Evolutionary conservation across 2,888 invertebrate species (phyloP).

Genomic region (Sinopyrophorus schimmeli): DNA sequence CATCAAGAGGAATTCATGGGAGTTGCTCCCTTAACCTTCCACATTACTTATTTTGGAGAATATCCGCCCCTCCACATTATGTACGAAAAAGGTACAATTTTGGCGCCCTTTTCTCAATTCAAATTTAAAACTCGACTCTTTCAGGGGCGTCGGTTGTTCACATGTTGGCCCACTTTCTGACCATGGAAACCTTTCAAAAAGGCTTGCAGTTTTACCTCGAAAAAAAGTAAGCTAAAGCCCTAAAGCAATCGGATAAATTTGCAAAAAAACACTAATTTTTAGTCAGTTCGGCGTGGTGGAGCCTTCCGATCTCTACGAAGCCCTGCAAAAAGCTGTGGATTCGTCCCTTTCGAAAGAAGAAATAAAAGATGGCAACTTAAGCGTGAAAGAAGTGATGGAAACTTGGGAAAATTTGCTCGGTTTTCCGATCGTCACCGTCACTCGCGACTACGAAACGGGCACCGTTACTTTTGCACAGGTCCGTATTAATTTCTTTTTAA

Average conservation of each 20-base stretch:
- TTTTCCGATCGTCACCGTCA: constrained; percentile 26
- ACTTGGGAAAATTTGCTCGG: constrained; percentile 24
- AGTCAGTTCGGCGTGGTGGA: constrained; percentile 36
- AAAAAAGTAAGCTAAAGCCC: constrained; percentile 3
- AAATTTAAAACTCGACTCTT: too few species aligned
- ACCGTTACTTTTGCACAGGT: constrained; percentile 8
- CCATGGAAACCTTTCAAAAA: constrained; percentile 7
- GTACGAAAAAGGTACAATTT: constrained; percentile 18
- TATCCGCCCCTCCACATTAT: constrained; percentile 49
- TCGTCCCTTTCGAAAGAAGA: not conserved
- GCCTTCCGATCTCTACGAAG: constrained; percentile 46
- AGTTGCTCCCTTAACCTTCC: constrained; percentile 46
- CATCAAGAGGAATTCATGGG: constrained; percentile 50
- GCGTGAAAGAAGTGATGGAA: constrained; percentile 1
- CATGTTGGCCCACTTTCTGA: constrained; percentile 21
- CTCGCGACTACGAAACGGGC: constrained; percentile 6
- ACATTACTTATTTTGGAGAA: constrained; percentile 61
- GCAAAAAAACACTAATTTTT: constrained; percentile 31
- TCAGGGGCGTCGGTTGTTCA: constrained; percentile 14
- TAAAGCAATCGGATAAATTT: constrained; percentile 7
- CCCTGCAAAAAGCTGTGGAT: constrained; percentile 36
- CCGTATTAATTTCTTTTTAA: too few species aligned
- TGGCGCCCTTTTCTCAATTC: not conserved
- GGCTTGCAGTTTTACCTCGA: constrained; percentile 14
- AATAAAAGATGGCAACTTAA: constrained; percentile 2